Conservation (phyloP, 2,888 invertebrate genomes). For the Leucozona laternaria region DNA sequence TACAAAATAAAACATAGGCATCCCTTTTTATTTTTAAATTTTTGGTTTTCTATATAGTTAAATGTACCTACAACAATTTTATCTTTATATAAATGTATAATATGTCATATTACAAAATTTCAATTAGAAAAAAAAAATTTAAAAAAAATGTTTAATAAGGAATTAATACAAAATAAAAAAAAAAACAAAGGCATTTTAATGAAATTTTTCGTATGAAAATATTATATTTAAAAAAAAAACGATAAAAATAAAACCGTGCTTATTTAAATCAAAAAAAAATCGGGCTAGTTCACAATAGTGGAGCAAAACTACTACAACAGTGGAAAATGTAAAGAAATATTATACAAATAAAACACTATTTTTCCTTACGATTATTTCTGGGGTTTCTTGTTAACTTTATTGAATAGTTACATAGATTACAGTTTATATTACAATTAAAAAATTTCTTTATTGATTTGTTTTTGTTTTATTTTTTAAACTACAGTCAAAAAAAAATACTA, state of each 20-base stretch:
- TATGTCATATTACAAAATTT: constrained; percentile 70
- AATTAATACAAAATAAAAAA: constrained; percentile 29
- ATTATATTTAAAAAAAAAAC: constrained; percentile 5
- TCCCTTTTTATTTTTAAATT: constrained; percentile 12
- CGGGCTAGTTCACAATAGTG: constrained; percentile 19
- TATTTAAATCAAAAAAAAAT: constrained; percentile 21
- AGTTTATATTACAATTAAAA: constrained; percentile 3
- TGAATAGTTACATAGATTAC: constrained; percentile 10
- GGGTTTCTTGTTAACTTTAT: constrained; percentile 55
- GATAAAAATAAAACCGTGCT: constrained; percentile 6
- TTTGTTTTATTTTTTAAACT: constrained; percentile 26
- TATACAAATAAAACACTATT: constrained; percentile 17
- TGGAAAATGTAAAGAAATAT: constrained; percentile 13
- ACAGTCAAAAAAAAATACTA: constrained; percentile 6
- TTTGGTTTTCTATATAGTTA: constrained; percentile 63
- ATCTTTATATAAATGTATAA: constrained; percentile 70
- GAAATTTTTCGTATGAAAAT: constrained; percentile 33
- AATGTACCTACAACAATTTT: constrained; percentile 71
- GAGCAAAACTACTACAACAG: constrained; percentile 31
- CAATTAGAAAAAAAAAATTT: constrained; percentile 62
- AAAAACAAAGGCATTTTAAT: constrained; percentile 55
- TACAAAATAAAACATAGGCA: constrained; percentile 58
- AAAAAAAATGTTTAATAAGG: constrained; percentile 17
- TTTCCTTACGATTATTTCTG: constrained; percentile 9
- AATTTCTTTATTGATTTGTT: constrained; percentile 11